Evolutionary conservation across 2,797 vertebrate genomes (phyloP).

Genomic region (Staurois parvus): DNA sequence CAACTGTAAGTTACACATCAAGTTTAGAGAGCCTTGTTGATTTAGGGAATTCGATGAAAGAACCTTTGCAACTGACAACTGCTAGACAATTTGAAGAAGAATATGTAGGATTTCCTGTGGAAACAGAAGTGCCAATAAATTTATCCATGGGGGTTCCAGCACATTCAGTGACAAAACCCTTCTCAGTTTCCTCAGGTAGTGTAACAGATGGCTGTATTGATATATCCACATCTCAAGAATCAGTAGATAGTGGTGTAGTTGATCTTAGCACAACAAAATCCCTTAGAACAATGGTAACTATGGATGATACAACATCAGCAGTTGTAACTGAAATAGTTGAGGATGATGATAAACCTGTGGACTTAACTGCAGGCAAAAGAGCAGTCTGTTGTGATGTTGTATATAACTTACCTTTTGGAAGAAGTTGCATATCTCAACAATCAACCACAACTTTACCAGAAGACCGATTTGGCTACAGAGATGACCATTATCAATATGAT

Average conservation of each 20-base stretch:
- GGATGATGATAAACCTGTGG: constrained; percentile 89
- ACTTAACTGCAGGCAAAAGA: constrained; percentile 92
- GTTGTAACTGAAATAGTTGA: constrained; percentile 89
- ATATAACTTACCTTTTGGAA: constrained; percentile 94
- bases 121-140: constrained; percentile 91
- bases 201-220: constrained; percentile 80
- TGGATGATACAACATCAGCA: constrained; percentile 84
- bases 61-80: constrained; percentile 87
- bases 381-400: constrained; percentile 96
- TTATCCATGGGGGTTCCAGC: constrained; percentile 84
- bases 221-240: constrained; percentile 75
- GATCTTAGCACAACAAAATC: constrained; percentile 94
- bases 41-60: constrained; percentile 79
- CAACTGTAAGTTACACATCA: constrained; percentile 79
- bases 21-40: constrained; percentile 86
- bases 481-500: constrained; percentile 89
- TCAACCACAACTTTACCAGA: constrained; percentile 89
- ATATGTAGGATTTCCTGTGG: constrained; percentile 75
- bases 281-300: constrained; percentile 86
- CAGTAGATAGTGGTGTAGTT: constrained; percentile 82
- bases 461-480: constrained; percentile 86
- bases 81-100: constrained; percentile 85
- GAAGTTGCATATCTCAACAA: constrained; percentile 89
- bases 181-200: constrained; percentile 73
- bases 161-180: constrained; percentile 76